Evolutionary conservation across 2,797 vertebrate genomes (phyloP), one percentile per base, ranked within the genome.

Genomic region (Macropodus opercularis): DNA sequence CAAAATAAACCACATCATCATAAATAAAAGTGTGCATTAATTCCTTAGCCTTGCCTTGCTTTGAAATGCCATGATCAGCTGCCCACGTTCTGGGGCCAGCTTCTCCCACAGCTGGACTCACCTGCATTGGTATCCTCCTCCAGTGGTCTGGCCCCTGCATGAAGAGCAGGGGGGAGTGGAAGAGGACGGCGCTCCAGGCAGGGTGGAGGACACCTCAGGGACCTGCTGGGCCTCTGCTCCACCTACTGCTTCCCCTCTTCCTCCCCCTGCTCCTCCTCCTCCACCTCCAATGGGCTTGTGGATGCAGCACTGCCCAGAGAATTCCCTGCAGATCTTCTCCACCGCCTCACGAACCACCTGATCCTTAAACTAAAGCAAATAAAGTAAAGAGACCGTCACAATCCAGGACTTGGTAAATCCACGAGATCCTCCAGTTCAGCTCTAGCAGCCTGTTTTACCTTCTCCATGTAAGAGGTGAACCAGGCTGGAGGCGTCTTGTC

Each of bases 81-180:
- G n/a, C n/a, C n/a, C n/a, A n/a, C n/a, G n/a, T n/a, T n/a, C n/a
- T n/a, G n/a, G n/a, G n/a, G n/a, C n/a, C n/a, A n/a, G n/a, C n/a
- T n/a, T n/a, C n/a, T n/a, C n/a, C n/a, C n/a, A n/a, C n/a, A n/a
- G 24, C 31, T 35, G n/a, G 3, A 21, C 50, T 57, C 71, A 98
- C 97, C 97, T 98, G 93, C 97, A 98, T 75, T 97, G 96, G 85
- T 95, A 98, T 52, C 96, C 95, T 54, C 96, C 92, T 1, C 96
- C 96, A 0, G 95, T 69, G 3, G 96, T 96, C 14, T 91, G 91
- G 0, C 91, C 91, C 38, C 91, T 91, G 79, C 96, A 98, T 88
- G 79, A 93, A 69, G 92, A 95, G 87, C 97, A 98, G 61, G 90
- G 85, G 22, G 96, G 90, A 1, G 94, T 93, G 90, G 95, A 96